These are phyloP conservation scores for Parapristionchus giblindavisi DNA, from an alignment of 2,888 invertebrate species.

Conservation along the genomic window DNA sequence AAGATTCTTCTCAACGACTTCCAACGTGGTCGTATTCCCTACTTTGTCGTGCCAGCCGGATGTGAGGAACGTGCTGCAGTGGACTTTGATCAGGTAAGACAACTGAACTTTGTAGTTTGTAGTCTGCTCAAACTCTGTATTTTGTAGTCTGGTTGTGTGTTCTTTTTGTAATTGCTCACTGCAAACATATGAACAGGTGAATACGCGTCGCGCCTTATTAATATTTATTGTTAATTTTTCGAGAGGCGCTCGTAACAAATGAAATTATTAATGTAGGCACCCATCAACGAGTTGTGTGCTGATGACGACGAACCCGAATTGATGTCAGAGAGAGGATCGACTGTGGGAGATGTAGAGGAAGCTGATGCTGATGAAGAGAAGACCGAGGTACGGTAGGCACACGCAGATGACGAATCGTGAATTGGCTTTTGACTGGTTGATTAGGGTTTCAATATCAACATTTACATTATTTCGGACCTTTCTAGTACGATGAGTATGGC, in stretches of 20 bases:
- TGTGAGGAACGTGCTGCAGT: slow-evolving; percentile 57
- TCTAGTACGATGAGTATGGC: background rate
- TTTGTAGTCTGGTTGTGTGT: no score
- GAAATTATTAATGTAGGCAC: slow-evolving; percentile 46
- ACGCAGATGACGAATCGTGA: slow-evolving; percentile 36
- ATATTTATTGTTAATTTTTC: background rate
- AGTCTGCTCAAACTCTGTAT: no score
- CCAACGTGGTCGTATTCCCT: slow-evolving; percentile 86
- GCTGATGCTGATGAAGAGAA: slow-evolving; percentile 42
- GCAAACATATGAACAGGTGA: no score
- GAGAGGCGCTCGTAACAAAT: slow-evolving; percentile 2
- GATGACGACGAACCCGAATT: slow-evolving; percentile 57
- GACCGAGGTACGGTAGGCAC: slow-evolving; percentile 40
- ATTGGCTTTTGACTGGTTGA: background rate
- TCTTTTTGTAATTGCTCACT: no score
- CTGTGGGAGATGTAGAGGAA: slow-evolving; percentile 41
- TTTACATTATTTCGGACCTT: no score
- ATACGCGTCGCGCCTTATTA: background rate
- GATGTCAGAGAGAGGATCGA: slow-evolving; percentile 44
- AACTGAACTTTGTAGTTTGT: background rate
- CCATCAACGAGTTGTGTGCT: slow-evolving; percentile 63
- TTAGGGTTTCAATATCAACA: background rate
- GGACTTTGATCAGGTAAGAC: slow-evolving; percentile 47
- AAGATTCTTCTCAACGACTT: slow-evolving; percentile 97
- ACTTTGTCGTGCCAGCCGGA: slow-evolving; percentile 76